These are phyloP conservation scores for Drosophila longiperda DNA, from an alignment of 2,888 invertebrate species.

Conservation along the genomic window DNA sequence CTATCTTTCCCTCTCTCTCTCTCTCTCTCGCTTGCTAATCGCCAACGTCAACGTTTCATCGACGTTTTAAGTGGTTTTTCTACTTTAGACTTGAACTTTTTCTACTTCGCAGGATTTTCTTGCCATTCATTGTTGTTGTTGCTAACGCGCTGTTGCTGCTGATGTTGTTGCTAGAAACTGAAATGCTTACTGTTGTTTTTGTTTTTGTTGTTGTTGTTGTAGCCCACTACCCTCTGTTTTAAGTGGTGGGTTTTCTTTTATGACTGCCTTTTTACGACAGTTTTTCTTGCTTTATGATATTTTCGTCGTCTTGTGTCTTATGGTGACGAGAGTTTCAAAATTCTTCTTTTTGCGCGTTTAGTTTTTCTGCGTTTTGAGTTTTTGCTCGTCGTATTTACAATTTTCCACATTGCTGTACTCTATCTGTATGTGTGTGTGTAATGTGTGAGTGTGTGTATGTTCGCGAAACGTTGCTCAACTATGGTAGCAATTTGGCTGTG, in stretches of 20 bases:
- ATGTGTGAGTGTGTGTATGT: conserved; percentile 2
- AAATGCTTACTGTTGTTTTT: conserved; percentile 64
- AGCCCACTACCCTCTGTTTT: conserved; percentile 58
- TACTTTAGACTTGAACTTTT: conserved; percentile 75
- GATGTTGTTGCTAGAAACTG: conserved; percentile 55
- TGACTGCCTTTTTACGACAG: conserved; percentile 66
- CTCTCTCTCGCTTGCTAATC: conserved; percentile 28
- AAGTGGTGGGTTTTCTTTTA: conserved; percentile 78
- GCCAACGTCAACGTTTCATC: conserved; percentile 62
- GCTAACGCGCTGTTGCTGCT: conserved; percentile 27
- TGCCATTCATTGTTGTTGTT: conserved; percentile 52
- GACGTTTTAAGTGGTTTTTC: conserved; percentile 81
- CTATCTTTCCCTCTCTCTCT: conserved; percentile 14
- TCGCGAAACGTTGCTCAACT: conserved; percentile 63
- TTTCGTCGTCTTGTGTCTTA: conserved; percentile 52
- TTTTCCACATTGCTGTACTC: conserved; percentile 81
- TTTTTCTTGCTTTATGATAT: conserved; percentile 35
- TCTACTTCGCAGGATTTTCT: conserved; percentile 75
- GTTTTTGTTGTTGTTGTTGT: conserved; percentile 57
- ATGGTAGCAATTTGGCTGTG: conserved; percentile 48
- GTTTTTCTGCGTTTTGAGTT: conserved; percentile 80
- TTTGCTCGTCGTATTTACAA: conserved; percentile 78
- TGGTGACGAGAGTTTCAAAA: conserved; percentile 70
- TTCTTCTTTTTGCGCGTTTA: conserved; percentile 80
- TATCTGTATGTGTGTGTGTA: background rate